Evolutionary conservation across 2,797 vertebrate species (phyloP).

Genomic region (Cossypha heuglini): DNA sequence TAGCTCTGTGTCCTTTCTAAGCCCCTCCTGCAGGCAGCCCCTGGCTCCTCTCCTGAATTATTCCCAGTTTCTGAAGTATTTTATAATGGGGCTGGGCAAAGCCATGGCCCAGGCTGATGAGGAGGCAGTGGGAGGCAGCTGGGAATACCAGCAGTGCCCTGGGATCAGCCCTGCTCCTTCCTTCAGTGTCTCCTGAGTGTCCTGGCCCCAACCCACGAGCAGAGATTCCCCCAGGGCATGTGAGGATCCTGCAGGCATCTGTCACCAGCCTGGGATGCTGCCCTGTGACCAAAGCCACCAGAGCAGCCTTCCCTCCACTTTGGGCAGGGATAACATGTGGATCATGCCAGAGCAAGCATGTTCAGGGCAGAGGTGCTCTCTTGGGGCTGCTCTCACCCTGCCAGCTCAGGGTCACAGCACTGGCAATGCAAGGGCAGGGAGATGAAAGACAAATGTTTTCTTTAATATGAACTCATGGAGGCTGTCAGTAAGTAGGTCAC

Average conservation of each 20-base stretch:
- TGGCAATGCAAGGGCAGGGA: background rate
- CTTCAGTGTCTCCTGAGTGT: accelerated
- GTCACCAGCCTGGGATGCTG: background rate
- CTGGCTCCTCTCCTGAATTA: background rate
- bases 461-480: background rate
- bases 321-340: accelerated
- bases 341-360: accelerated
- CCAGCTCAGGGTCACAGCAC: background rate
- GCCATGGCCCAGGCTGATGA: accelerated
- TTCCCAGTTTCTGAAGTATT: background rate
- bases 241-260: background rate
- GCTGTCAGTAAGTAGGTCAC: constrained; percentile 51
- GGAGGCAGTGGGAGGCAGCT: accelerated
- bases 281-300: background rate
- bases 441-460: constrained; percentile 2
- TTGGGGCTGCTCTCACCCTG: background rate
- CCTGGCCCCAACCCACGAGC: accelerated
- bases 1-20: background rate
- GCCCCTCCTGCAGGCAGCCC: background rate
- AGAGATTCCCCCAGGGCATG: background rate
- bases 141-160: background rate
- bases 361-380: background rate
- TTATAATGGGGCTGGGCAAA: accelerated
- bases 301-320: background rate
- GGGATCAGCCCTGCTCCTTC: background rate